These are phyloP conservation scores for Choreutis nemorana DNA, from an alignment of 2,888 invertebrate species.

Conservation along the genomic window DNA sequence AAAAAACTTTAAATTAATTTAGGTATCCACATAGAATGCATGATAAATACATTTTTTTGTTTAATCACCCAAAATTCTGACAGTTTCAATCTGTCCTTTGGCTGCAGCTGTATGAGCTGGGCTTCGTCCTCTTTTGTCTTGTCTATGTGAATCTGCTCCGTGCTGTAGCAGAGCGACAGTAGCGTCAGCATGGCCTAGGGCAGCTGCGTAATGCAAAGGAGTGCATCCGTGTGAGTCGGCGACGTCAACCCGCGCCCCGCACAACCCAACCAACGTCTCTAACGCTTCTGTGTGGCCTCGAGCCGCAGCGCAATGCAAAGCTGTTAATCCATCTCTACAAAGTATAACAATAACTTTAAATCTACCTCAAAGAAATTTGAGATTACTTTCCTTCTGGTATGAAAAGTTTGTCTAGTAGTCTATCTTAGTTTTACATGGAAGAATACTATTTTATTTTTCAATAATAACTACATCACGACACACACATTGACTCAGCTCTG, in stretches of 20 bases:
- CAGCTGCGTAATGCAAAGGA: constrained; percentile 95
- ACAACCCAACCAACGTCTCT: constrained; percentile 85
- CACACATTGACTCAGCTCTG: too few relatives aligned
- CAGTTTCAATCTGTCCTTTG: constrained; percentile 91
- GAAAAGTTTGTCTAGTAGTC: too few relatives aligned
- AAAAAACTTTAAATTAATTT: background rate
- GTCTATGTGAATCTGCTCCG: constrained; percentile 90
- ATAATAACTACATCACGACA: too few relatives aligned
- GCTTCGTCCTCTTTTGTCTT: constrained; percentile 91
- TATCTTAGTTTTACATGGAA: too few relatives aligned
- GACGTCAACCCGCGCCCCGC: constrained; percentile 88
- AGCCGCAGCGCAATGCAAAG: constrained; percentile 96
- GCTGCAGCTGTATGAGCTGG: constrained; percentile 96
- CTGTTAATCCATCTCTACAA: constrained; percentile 90
- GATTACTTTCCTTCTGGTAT: too few relatives aligned
- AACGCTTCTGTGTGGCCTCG: constrained; percentile 93
- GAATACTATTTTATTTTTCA: too few relatives aligned
- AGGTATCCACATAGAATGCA: background rate
- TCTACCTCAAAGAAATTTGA: too few relatives aligned
- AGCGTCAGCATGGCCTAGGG: constrained; percentile 94
- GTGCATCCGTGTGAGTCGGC: constrained; percentile 95
- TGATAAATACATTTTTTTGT: too few relatives aligned
- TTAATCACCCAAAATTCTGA: constrained; percentile 77
- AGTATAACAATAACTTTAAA: constrained; percentile 2
- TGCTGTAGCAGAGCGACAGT: constrained; percentile 88